These are phyloP conservation scores for Ptilonorhynchus violaceus DNA, from an alignment of 2,113 vertebrate species.

Conservation along the genomic window DNA sequence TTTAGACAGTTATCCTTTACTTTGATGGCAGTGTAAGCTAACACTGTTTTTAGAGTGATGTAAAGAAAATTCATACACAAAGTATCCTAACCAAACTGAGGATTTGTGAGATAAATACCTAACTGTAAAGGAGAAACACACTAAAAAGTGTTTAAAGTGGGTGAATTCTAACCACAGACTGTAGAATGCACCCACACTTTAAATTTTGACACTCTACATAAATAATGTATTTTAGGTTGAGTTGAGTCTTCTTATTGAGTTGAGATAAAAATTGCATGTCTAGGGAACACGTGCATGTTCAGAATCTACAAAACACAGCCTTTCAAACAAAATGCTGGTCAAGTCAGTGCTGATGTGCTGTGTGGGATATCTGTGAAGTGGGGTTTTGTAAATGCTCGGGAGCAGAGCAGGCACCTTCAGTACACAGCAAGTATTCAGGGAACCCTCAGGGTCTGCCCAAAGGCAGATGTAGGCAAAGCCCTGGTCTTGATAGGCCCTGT, in stretches of 20 bases:
- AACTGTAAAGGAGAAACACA: neutral
- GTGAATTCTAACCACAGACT: neutral
- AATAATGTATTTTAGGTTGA: neutral
- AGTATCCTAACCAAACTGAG: neutral
- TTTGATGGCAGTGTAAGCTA: neutral
- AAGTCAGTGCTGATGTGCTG: no score
- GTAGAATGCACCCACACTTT: neutral
- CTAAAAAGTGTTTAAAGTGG: neutral
- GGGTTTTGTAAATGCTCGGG: neutral
- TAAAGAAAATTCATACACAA: neutral
- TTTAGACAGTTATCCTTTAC: neutral
- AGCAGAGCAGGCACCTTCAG: neutral
- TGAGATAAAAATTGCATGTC: neutral
- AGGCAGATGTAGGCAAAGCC: neutral
- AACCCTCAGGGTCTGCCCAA: neutral
- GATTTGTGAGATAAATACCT: neutral
- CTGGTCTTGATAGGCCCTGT: neutral
- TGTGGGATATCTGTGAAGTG: neutral
- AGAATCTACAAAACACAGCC: neutral
- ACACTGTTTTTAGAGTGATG: accelerated
- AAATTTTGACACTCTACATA: neutral
- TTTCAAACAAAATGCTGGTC: neutral
- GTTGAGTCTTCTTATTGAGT: neutral
- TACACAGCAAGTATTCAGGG: neutral
- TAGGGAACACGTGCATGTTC: neutral